Percentiles rank a stretch among this genome's conserved stretches.
Conservation (phyloP, 37 sponge, comb jelly and placozoan species). For the Petrosia ficiformis region DNA sequence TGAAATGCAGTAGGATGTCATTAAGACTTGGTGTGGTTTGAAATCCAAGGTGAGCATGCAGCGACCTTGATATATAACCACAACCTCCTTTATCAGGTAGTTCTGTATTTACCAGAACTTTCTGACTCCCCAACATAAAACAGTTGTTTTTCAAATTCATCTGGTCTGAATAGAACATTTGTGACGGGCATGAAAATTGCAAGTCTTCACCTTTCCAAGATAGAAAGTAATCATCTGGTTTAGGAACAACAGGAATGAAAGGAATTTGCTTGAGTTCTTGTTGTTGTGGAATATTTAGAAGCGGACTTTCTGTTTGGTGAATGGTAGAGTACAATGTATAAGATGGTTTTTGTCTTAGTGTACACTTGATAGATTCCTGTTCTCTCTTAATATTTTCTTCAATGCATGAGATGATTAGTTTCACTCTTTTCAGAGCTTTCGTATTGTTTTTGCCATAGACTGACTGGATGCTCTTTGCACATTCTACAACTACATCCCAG, state of each 20-base stretch:
- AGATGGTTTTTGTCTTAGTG: too few relatives aligned
- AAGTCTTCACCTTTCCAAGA: conserved; percentile 43
- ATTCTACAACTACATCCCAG: too few relatives aligned
- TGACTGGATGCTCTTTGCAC: too few relatives aligned
- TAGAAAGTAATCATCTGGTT: conserved; percentile 45
- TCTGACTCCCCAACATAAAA: conserved; percentile 28
- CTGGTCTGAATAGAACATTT: neutral
- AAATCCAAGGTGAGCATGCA: neutral
- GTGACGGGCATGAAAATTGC: neutral
- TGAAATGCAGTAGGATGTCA: neutral
- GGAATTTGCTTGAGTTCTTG: too few relatives aligned
- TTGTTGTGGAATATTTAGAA: too few relatives aligned
- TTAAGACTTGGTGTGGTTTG: neutral
- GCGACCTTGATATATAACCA: neutral
- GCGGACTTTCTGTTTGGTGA: too few relatives aligned
- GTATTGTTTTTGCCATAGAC: too few relatives aligned
- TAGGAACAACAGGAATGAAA: conserved; percentile 65
- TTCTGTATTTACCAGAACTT: neutral
- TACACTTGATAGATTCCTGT: too few relatives aligned
- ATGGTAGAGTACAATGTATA: too few relatives aligned
- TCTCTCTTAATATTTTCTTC: too few relatives aligned
- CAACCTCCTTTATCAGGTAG: neutral
- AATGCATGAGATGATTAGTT: too few relatives aligned
- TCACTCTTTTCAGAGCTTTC: too few relatives aligned
- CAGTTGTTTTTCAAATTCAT: neutral